These are phyloP conservation scores for Noturus placidus DNA, from an alignment of 2,113 vertebrate species.

Conservation along the genomic window DNA sequence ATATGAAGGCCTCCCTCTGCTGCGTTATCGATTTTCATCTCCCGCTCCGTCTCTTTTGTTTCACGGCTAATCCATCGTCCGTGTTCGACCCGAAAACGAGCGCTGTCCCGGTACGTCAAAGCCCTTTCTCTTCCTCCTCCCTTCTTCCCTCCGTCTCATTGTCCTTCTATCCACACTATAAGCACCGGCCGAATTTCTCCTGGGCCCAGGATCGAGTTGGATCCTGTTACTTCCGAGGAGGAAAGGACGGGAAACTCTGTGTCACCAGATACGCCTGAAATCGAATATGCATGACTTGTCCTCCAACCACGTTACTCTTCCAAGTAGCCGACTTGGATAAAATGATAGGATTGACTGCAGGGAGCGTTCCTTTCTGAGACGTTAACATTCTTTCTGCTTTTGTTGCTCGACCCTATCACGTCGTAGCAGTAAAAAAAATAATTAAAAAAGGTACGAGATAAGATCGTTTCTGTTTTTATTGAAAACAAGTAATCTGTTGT, in stretches of 20 bases:
- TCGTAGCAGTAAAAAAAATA: slow-evolving; percentile 39
- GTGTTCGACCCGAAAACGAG: slow-evolving; percentile 57
- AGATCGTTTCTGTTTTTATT: slow-evolving; percentile 60
- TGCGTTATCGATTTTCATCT: slow-evolving; percentile 68
- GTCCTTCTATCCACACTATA: slow-evolving; percentile 58
- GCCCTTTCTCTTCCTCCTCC: slow-evolving; percentile 38
- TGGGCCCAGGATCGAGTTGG: slow-evolving; percentile 59
- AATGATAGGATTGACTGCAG: slow-evolving; percentile 59
- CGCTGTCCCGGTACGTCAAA: slow-evolving; percentile 59
- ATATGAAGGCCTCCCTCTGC: slow-evolving; percentile 54
- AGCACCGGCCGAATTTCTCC: slow-evolving; percentile 53
- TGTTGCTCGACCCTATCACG: slow-evolving; percentile 9
- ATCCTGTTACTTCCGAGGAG: slow-evolving; percentile 72
- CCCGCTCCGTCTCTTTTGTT: slow-evolving; percentile 27
- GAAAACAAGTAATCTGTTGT: not conserved
- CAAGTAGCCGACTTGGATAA: slow-evolving; percentile 50
- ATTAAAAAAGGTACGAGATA: slow-evolving; percentile 50
- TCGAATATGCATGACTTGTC: slow-evolving; percentile 74
- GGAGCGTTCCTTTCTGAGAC: slow-evolving; percentile 62
- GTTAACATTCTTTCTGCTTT: not conserved
- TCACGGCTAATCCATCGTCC: slow-evolving; percentile 40
- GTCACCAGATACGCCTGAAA: slow-evolving; percentile 78
- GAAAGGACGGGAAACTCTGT: slow-evolving; percentile 61
- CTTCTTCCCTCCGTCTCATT: not conserved
- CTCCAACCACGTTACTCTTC: slow-evolving; percentile 64